phyloP scores from a whole-genome alignment of 2,113 vertebrate species.

The Tetraodon nigroviridis region DNA sequence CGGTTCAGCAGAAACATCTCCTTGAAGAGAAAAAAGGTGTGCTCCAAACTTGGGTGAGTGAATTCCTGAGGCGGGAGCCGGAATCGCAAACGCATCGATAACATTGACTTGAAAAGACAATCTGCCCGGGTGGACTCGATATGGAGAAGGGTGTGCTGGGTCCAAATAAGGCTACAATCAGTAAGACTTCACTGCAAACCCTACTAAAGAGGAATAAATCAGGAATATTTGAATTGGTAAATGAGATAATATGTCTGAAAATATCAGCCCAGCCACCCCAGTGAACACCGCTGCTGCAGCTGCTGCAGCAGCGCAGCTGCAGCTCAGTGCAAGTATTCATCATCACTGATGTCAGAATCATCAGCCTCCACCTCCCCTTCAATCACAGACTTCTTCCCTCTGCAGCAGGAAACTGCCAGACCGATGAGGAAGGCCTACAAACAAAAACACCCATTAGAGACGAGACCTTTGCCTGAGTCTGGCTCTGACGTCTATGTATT shows the following conservation, averaged over 20 bases:
- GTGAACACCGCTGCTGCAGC: background rate
- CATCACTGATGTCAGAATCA: slow-evolving; percentile 92
- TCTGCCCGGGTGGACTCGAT: slow-evolving; percentile 34
- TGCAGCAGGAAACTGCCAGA: slow-evolving; percentile 90
- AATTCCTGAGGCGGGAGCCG: slow-evolving; percentile 32
- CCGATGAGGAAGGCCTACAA: slow-evolving; percentile 89
- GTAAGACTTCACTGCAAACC: slow-evolving; percentile 10
- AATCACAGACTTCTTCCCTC: slow-evolving; percentile 95
- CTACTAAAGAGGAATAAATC: slow-evolving; percentile 33
- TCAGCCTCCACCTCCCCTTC: slow-evolving; percentile 93
- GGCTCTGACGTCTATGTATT: too few species aligned
- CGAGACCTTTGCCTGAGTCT: background rate
- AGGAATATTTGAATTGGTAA: background rate
- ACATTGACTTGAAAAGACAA: slow-evolving; percentile 41
- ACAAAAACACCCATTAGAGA: slow-evolving; percentile 18
- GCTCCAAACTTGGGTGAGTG: slow-evolving; percentile 30
- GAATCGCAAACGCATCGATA: slow-evolving; percentile 47
- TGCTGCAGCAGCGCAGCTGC: too few species aligned
- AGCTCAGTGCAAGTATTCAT: slow-evolving; percentile 77
- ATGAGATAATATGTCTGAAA: too few species aligned
- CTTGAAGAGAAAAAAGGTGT: slow-evolving; percentile 36
- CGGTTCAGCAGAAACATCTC: background rate
- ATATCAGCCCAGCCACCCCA: too few species aligned
- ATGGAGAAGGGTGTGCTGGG: slow-evolving; percentile 16
- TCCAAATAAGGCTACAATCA: slow-evolving; percentile 25